Base-by-base conservation (phyloP, 2,113 vertebrate species). In the Ctenomys sociabilis region DNA sequence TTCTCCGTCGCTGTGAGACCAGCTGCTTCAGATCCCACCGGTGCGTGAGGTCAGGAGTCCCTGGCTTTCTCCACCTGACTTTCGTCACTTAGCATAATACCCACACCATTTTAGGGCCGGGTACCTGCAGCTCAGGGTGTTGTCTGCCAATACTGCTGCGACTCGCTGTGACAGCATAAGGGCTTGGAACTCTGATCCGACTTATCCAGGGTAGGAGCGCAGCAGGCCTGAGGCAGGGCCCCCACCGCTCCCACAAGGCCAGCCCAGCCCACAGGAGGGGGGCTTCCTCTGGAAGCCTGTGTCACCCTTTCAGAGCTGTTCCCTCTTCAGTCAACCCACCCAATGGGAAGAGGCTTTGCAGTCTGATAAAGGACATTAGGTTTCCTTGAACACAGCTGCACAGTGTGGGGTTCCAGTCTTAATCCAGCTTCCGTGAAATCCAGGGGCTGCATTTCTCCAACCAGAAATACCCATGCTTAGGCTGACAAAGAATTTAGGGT, bases 301-400 rank as follows among this genome's bases (percentile, higher is more conserved):
- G 2, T 54, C 88, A 82, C 66, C 78, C 32, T 14, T 13, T 43
- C 4, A 22, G 24, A 45, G 63, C n/a, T 54, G 24, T 72, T 0
- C 0, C 52, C 26, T 2, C 45, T 90, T 78, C 85, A 92, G 49
- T n/a, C 35, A n/a, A 49, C 68, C 81, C 16, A 8, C 61, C 61
- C 90, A 11, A 24, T 19, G 80, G 95, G 40, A 68, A 89, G 77
- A 52, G 68, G 89, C 80, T 94, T 57, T 94, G 30, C 68, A 43
- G 3, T 40, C 78, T 86, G 80, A 89, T 86, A 85, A 92, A 70
- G 85, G 95, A 81, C 80, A 2, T 19, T 61, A 19, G 0, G 14
- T 45, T 93, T 78, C 66, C 86, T 95, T 94, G 80, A 91, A 88
- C 85, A 88, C 68, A 43, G 64, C 52, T 85, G 77, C 49, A 14